Evolutionary conservation across 1,140 invertebrate genomes (phyloP).

Genomic region (Hypsibius dujardini): DNA sequence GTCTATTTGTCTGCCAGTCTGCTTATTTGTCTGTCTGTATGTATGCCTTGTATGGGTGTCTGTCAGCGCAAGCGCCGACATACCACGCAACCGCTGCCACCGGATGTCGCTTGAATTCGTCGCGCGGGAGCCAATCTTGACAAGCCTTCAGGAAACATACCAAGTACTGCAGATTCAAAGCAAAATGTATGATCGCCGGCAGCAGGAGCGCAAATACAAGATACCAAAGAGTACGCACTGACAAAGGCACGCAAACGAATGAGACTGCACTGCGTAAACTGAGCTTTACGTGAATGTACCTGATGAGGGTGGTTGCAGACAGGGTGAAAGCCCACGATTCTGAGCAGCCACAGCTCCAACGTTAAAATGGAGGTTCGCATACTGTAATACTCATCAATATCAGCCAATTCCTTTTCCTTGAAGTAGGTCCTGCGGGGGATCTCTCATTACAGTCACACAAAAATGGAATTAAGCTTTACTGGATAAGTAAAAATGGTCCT

Average conservation of each 20-base stretch:
- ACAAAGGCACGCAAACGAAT: too few species aligned
- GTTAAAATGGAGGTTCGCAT: constrained; percentile 71
- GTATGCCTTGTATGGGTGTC: too few species aligned
- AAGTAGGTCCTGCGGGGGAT: constrained; percentile 32
- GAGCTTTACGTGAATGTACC: constrained; percentile 32
- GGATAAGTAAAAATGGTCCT: not conserved
- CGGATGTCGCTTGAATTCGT: constrained; percentile 52
- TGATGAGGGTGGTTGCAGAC: constrained; percentile 61
- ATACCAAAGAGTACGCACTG: too few species aligned
- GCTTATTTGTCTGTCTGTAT: too few species aligned
- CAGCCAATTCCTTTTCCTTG: constrained; percentile 54
- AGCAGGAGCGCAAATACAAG: too few species aligned
- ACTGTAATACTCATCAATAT: constrained; percentile 74
- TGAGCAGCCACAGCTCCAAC: constrained; percentile 65
- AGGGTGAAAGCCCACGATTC: constrained; percentile 66
- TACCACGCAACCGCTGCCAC: constrained; percentile 31
- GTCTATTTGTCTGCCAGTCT: too few species aligned
- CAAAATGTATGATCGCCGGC: too few species aligned
- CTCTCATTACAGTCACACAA: constrained; percentile 19
- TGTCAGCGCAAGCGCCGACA: too few species aligned
- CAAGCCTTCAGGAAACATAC: constrained; percentile 68
- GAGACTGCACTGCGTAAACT: not conserved
- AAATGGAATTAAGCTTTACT: constrained; percentile 16
- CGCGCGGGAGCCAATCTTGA: constrained; percentile 61
- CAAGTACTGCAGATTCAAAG: constrained; percentile 44